Base-by-base conservation (phyloP, 2,888 invertebrate genomes). In the Mimachlamys varia region DNA sequence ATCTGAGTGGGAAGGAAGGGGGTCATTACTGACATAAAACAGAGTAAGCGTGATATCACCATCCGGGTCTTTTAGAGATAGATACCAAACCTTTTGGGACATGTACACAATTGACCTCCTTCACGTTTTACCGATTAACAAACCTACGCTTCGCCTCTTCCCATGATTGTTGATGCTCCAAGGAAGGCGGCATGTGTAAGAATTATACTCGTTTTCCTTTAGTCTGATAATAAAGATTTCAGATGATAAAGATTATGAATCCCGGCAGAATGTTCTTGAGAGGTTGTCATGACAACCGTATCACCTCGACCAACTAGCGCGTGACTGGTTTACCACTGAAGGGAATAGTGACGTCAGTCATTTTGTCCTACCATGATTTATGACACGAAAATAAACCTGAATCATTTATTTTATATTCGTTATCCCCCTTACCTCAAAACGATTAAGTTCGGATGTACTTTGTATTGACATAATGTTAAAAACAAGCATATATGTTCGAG, bases 331-430 rank as follows among this genome's bases (percentile, higher is more conserved):
- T 76, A 76, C 33, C 27, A 27, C 76, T 33, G 12, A 22, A 27
- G 76, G 76, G 76, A 33, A 76, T 76, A 76, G 33, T 76, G 33
- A 76, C 33, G 76, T 76, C 76, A 76, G 76, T 76, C 27, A 33
- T 76, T 76, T 12, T 76, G 76, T 76, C 76, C 33, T 13, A 12
- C 12, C 13, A 15, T 76, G 76, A 76, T 76, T 76, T 76, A 76
- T 12, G 76, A 76, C 76, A 62, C 19, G 33, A 27, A 27, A 76
- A 62, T 12, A 27, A 76, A 76, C 1, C 12, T 76, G 10, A 27
- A 12, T 27, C 7, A 27, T 76, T 33, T 33, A 1, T 27, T 12
- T 27, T 12, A 13, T 33, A 0, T 1, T 10, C 27, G 7, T 33
- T 27, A 10, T 33, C 12, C 33, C 19, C 33, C 27, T 5, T 12